phyloP scores from a whole-genome alignment of 2,113 vertebrate genomes.

The Stomatorhinus ivindoensis region DNA sequence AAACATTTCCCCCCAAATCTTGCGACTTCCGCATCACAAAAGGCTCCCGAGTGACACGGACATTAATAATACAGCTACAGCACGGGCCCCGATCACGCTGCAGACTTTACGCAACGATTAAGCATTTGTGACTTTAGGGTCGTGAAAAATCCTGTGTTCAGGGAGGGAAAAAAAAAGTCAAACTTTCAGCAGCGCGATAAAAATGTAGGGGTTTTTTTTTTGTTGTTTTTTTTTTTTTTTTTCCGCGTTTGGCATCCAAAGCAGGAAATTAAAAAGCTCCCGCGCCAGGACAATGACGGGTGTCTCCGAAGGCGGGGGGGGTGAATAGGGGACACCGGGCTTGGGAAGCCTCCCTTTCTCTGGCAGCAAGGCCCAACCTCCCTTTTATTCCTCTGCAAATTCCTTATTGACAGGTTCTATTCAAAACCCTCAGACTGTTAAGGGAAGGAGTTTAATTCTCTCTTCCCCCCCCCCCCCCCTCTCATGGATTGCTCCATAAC shows the following conservation, averaged over 20 bases:
- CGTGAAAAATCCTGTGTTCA: background rate
- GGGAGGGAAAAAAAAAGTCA: background rate
- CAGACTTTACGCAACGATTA: background rate
- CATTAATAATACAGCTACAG: background rate
- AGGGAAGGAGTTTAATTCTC: slow-evolving; percentile 72
- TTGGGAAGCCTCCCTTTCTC: slow-evolving; percentile 68
- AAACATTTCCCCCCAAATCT: background rate
- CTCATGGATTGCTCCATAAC: slow-evolving; percentile 62
- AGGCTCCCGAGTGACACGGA: background rate
- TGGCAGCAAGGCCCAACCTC: slow-evolving; percentile 51
- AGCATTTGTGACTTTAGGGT: background rate
- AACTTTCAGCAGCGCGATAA: background rate
- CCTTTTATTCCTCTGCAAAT: slow-evolving; percentile 70
- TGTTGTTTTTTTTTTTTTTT: background rate
- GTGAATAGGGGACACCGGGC: slow-evolving; percentile 84
- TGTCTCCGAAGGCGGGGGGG: slow-evolving; percentile 78
- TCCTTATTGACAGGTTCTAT: slow-evolving; percentile 83
- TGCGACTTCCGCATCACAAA: background rate
- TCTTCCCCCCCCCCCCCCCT: slow-evolving; percentile 58
- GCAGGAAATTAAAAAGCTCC: slow-evolving; percentile 47
- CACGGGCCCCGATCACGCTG: background rate
- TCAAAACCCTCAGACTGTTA: slow-evolving; percentile 69
- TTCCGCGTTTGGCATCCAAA: background rate
- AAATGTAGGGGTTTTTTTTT: slow-evolving; percentile 3
- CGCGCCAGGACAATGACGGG: slow-evolving; percentile 57